Base-by-base conservation (phyloP, 2,797 vertebrate genomes). In the Pseudomugil gertrudae region DNA sequence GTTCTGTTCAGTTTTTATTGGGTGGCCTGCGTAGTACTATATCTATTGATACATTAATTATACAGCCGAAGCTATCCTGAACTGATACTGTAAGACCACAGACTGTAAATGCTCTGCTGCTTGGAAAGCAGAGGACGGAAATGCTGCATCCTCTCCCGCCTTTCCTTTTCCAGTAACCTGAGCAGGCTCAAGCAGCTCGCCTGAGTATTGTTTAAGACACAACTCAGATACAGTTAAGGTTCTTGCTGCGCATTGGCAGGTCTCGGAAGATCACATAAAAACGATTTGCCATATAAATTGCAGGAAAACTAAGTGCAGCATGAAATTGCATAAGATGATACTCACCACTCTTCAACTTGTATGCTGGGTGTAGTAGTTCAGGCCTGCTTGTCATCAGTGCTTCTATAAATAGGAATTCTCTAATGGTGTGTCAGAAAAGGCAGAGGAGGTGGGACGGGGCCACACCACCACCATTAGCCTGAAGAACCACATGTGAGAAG, bases 321-420 rank as follows among this genome's bases (percentile, higher is more conserved):
- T 74, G 24, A 73, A 72, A 74, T 69, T 11, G 63, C 61, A 64
- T 68, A 55, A 75, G 64, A 48, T 30, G 26, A 38, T 43, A 64
- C 36, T 19, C 27, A 33, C 14, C 24, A 33, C 52, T 11, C 61
- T 40, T 32, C n/a, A 24, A 45, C 59, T 52, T 40, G 57, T 45
- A 61, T 19, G 21, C 40, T 58, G 13, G 52, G 40, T 60, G 68
- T 68, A 64, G 68, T 54, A 17, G 26, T 66, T 76, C 64, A 77
- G 48, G 58, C 80, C 76, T 79, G 76, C 58, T 80, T 74, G 81
- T 83, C 71, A 78, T 74, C 67, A 33, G 59, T 57, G 64, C 29
- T 29, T 74, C 79, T 91, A 90, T 84, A 73, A 86, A 89, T 90
- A 91, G 80, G 66, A 63, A 55, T 32, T 50, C 70, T 80, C 68